phyloP scores from a whole-genome alignment of 2,797 vertebrate genomes.

The Centroberyx gerrardi region DNA sequence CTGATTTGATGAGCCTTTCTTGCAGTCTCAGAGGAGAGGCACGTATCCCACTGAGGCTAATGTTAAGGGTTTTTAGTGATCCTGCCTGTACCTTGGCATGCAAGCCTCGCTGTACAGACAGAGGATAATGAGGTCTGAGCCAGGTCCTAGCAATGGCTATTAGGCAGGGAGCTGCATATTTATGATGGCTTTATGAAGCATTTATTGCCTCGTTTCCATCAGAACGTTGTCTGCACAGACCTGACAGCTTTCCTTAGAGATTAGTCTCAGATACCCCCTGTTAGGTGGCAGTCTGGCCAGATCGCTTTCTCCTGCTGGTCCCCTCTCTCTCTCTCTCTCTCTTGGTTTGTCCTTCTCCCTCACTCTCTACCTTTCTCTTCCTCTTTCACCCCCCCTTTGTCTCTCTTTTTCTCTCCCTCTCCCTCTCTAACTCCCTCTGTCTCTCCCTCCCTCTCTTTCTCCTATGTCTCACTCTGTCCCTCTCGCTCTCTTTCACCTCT shows the following conservation, averaged over 20 bases:
- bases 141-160: slow-evolving; percentile 77
- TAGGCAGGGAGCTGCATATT: slow-evolving; percentile 83
- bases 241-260: slow-evolving; percentile 85
- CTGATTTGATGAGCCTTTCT: slow-evolving; percentile 45
- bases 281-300: slow-evolving; percentile 72
- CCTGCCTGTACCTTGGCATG: slow-evolving; percentile 71
- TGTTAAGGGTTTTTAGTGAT: slow-evolving; percentile 71
- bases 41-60: slow-evolving; percentile 68
- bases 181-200: slow-evolving; percentile 85
- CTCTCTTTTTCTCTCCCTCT: background rate
- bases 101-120: slow-evolving; percentile 71
- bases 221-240: slow-evolving; percentile 77
- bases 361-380: background rate
- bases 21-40: slow-evolving; percentile 39
- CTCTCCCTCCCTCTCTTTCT: background rate
- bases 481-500: background rate
- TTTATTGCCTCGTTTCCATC: slow-evolving; percentile 83
- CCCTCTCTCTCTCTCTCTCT: slow-evolving; percentile 4
- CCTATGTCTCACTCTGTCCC: background rate
- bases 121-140: slow-evolving; percentile 79
- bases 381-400: background rate
- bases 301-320: slow-evolving; percentile 53
- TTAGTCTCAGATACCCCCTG: slow-evolving; percentile 77
- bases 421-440: background rate
- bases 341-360: background rate